Percentiles rank a stretch among this genome's conserved stretches.
These are phyloP conservation scores for Strigamia transsilvanica DNA, from an alignment of 2,888 invertebrate genomes.

Conservation along the genomic window DNA sequence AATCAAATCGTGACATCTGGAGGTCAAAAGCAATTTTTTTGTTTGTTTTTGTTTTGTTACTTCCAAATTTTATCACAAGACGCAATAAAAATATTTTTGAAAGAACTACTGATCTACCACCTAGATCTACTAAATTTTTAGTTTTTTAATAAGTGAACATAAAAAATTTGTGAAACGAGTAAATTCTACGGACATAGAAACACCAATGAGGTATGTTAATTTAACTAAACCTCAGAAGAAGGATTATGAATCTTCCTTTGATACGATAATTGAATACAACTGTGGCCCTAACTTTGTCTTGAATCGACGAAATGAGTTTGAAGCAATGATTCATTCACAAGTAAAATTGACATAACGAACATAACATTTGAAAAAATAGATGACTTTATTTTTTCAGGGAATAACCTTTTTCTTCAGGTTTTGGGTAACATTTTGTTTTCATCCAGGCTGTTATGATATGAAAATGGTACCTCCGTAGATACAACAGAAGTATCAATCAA, in stretches of 20 bases:
- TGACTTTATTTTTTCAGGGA: neutral
- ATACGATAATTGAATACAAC: neutral
- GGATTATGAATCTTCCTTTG: neutral
- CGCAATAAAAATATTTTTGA: neutral
- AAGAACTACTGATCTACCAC: neutral
- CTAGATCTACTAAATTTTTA: neutral
- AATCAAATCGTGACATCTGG: neutral
- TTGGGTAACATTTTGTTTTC: constrained; percentile 6
- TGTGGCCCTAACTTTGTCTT: constrained; percentile 17
- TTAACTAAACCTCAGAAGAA: neutral
- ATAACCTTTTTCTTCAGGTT: neutral
- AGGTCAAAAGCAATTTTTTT: neutral
- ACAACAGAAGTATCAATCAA: neutral
- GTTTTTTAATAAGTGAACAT: neutral
- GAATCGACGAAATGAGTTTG: constrained; percentile 9
- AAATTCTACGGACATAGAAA: too few relatives aligned
- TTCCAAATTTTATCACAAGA: constrained; percentile 3
- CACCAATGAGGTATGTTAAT: neutral
- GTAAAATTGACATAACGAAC: neutral
- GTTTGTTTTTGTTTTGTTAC: neutral
- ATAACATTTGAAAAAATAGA: neutral
- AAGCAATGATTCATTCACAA: neutral
- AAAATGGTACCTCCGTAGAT: neutral
- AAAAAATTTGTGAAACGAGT: neutral
- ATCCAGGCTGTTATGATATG: neutral